Evolutionary conservation across 2,888 invertebrate species (phyloP).

Genomic region (Melikaiella ostensackeni): DNA sequence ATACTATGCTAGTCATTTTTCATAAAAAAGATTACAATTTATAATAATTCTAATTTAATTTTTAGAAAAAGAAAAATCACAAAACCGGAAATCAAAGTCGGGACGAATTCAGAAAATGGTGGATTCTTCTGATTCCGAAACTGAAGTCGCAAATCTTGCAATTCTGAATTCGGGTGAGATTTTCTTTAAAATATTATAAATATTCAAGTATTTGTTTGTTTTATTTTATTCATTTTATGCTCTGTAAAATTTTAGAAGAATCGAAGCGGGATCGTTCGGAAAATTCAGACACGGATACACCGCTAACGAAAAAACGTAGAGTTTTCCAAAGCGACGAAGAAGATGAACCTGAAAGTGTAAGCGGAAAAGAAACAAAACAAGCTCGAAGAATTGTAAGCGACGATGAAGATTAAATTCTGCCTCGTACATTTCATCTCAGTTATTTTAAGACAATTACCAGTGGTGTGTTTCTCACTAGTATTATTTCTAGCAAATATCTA

Average conservation of each 20-base stretch:
- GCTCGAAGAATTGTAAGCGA: slow-evolving; percentile 61
- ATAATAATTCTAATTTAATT: not conserved
- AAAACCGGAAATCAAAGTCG: slow-evolving; percentile 26
- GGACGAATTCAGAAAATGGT: slow-evolving; percentile 54
- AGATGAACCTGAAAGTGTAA: slow-evolving; percentile 44
- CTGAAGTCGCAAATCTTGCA: slow-evolving; percentile 40
- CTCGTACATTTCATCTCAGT: not conserved
- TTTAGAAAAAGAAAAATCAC: slow-evolving; percentile 26
- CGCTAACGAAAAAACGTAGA: slow-evolving; percentile 68
- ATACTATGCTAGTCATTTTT: not conserved
- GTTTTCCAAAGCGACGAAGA: slow-evolving; percentile 72
- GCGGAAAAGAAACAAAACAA: slow-evolving; percentile 53
- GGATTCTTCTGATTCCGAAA: slow-evolving; percentile 64
- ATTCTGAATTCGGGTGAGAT: not conserved
- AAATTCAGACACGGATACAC: slow-evolving; percentile 63
- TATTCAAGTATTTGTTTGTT: not conserved
- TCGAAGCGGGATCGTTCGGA: slow-evolving; percentile 63
- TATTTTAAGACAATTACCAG: not conserved
- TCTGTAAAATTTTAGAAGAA: slow-evolving; percentile 55
- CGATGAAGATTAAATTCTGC: slow-evolving; percentile 63
- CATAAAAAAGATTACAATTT: not conserved
- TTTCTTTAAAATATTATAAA: not conserved
- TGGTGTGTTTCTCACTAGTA: not conserved
- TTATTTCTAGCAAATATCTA: not conserved
- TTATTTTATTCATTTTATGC: not conserved